phyloP scores from a whole-genome alignment of 2,888 invertebrate species.

The Drosophila paranaensis region DNA sequence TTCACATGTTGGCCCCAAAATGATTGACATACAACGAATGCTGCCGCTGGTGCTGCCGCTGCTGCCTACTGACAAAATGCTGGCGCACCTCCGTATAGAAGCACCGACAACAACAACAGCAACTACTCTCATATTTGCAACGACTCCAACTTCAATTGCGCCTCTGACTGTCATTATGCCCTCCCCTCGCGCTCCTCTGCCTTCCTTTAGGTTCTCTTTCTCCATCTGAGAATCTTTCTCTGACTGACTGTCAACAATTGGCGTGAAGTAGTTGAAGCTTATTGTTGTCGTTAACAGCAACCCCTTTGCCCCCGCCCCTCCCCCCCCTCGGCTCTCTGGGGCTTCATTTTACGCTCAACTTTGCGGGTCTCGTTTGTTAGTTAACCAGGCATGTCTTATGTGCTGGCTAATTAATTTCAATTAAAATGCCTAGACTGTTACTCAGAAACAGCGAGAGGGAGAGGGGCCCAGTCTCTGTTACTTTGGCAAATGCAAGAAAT shows the following conservation, averaged over 20 bases:
- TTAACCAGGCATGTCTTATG: conserved; percentile 65
- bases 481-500: conserved; percentile 42
- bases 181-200: neutral
- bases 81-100: conserved; percentile 44
- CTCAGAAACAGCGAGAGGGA: conserved; percentile 25
- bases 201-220: neutral
- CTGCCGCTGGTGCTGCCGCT: conserved; percentile 46
- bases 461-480: neutral
- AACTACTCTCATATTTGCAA: conserved; percentile 46
- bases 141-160: conserved; percentile 40
- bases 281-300: conserved; percentile 52
- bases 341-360: conserved; percentile 19
- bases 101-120: conserved; percentile 16
- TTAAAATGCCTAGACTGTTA: conserved; percentile 74
- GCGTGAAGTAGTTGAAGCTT: conserved; percentile 72
- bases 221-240: conserved; percentile 11
- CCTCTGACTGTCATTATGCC: conserved; percentile 9
- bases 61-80: neutral
- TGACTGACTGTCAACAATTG: conserved; percentile 73
- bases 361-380: conserved; percentile 54
- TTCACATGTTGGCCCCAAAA: conserved; percentile 63
- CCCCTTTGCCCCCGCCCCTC: neutral
- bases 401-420: conserved; percentile 76
- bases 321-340: neutral
- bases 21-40: conserved; percentile 74